Conservation (phyloP, 1,140 invertebrate species). For the Antheraea mylitta region DNA sequence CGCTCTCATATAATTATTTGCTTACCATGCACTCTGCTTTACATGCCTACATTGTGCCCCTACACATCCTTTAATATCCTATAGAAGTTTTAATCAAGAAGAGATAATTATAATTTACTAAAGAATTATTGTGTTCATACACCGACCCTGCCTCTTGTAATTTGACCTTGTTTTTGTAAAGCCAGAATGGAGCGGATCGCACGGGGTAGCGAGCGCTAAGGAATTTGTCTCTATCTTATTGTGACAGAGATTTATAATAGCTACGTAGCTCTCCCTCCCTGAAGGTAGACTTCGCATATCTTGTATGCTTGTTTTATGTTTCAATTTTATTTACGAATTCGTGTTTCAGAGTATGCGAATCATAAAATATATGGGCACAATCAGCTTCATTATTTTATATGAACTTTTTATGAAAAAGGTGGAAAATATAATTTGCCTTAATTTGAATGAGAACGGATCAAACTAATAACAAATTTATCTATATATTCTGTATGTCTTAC, state of each 20-base stretch:
- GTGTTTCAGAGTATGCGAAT: not conserved
- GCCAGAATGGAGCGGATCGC: not conserved
- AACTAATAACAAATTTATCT: too few relatives aligned
- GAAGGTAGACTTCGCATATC: constrained; percentile 2
- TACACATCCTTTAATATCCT: too few relatives aligned
- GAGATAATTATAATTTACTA: not conserved
- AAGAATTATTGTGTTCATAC: not conserved
- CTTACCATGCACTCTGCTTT: too few relatives aligned
- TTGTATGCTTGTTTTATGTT: constrained; percentile 1
- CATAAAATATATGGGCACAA: not conserved
- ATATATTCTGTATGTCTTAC: too few relatives aligned
- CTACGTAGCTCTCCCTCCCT: constrained; percentile 13
- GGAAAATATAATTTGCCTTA: too few relatives aligned
- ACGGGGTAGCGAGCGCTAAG: constrained; percentile 9
- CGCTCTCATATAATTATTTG: too few relatives aligned
- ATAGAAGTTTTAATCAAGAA: too few relatives aligned
- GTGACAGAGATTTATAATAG: constrained; percentile 32
- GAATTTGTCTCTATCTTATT: constrained; percentile 34
- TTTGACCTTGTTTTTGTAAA: constrained; percentile 3
- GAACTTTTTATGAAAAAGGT: too few relatives aligned
- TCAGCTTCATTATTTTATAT: not conserved
- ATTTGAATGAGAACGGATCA: too few relatives aligned
- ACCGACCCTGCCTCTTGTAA: not conserved
- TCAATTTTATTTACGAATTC: not conserved
- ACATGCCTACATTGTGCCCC: too few relatives aligned